A percentile compares a stretch with the other conserved stretches of the same genome.
phyloP scores from a whole-genome alignment of 2,888 invertebrate species.

The Leptinotarsa tumamoca region DNA sequence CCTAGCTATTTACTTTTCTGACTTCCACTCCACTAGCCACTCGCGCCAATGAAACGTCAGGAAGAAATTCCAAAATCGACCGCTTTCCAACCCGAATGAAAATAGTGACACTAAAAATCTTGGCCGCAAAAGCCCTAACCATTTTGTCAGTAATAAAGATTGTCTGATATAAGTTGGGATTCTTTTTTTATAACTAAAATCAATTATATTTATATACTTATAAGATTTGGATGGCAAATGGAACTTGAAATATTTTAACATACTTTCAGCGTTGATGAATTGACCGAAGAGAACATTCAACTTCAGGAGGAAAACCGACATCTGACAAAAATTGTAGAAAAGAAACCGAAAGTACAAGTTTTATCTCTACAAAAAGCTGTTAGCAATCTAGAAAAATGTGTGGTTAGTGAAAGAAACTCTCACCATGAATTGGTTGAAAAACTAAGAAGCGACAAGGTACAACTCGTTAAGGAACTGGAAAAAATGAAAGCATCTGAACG shows the following conservation, averaged over 20 bases:
- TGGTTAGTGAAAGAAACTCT: constrained; percentile 64
- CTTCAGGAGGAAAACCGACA: constrained; percentile 57
- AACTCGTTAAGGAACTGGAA: constrained; percentile 60
- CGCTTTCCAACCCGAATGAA: too few relatives aligned
- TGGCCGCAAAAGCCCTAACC: too few relatives aligned
- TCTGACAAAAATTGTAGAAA: constrained; percentile 50
- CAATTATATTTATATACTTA: too few relatives aligned
- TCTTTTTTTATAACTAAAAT: too few relatives aligned
- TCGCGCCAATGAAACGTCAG: too few relatives aligned
- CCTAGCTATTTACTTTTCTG: not conserved
- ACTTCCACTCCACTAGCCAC: not conserved
- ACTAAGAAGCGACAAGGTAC: constrained; percentile 64
- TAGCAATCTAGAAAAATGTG: constrained; percentile 64
- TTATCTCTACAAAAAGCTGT: constrained; percentile 62
- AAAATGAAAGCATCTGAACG: constrained; percentile 56
- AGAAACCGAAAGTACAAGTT: constrained; percentile 51
- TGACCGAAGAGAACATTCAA: constrained; percentile 59
- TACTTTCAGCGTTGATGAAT: constrained; percentile 58
- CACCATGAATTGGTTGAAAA: constrained; percentile 65
- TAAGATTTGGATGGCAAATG: too few relatives aligned
- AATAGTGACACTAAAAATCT: too few relatives aligned
- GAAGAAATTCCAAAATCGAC: too few relatives aligned
- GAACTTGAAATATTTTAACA: not conserved
- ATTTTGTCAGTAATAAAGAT: too few relatives aligned
- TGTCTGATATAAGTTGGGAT: too few relatives aligned